Percentiles rank a stretch among this genome's conserved stretches.
Evolutionary conservation across 1,140 invertebrate genomes (phyloP).

Genomic region (Drosophila asahinai): DNA sequence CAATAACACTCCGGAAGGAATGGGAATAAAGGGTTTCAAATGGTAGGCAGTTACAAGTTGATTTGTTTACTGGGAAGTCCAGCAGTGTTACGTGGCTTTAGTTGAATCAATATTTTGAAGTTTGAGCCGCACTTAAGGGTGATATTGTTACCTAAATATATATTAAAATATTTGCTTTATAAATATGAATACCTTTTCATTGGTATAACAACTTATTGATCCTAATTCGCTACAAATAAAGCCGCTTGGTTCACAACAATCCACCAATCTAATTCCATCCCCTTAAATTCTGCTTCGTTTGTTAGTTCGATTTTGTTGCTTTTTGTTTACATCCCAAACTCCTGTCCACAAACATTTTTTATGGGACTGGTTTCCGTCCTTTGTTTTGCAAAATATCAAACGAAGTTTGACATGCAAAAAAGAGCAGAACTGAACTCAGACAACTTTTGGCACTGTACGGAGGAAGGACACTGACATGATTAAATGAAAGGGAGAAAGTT

Average conservation of each 20-base stretch:
- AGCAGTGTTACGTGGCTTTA: background rate
- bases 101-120: background rate
- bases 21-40: background rate
- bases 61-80: constrained; percentile 20
- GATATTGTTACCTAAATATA: background rate
- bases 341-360: background rate
- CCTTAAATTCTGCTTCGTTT: constrained; percentile 17
- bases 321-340: constrained; percentile 32
- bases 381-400: constrained; percentile 59
- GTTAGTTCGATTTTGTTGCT: constrained; percentile 69
- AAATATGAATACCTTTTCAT: background rate
- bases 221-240: too few relatives aligned
- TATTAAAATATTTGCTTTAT: too few relatives aligned
- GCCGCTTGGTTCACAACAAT: background rate
- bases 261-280: background rate
- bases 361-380: background rate
- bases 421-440: constrained; percentile 14
- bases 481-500: constrained; percentile 16
- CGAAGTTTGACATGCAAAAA: constrained; percentile 61
- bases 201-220: background rate
- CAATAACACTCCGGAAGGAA: background rate
- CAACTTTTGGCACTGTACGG: constrained; percentile 14
- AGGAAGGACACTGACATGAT: constrained; percentile 9
- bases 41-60: constrained; percentile 2
- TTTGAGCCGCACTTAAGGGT: background rate